Evolutionary conservation across 2,888 invertebrate genomes (phyloP).

Genomic region (Parnassius smintheus): DNA sequence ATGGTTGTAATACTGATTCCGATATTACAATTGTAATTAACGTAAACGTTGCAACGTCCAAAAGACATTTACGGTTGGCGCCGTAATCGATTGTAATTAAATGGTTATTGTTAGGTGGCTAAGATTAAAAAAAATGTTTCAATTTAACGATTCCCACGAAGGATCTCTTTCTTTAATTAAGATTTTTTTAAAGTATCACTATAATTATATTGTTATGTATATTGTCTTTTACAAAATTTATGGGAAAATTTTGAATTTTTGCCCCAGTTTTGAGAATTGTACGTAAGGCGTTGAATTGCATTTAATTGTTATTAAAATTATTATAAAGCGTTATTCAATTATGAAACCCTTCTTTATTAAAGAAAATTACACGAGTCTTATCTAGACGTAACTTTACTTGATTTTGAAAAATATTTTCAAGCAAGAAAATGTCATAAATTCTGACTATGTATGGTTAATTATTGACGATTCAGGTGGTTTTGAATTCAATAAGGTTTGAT

Average conservation of each 20-base stretch:
- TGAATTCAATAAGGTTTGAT: conserved; percentile 8
- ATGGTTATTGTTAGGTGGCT: conserved; percentile 13
- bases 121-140: conserved; percentile 29
- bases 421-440: too few relatives aligned
- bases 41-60: conserved; percentile 51
- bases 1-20: conserved; percentile 16
- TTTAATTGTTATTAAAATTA: conserved; percentile 40
- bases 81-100: conserved; percentile 15
- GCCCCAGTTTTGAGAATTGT: conserved; percentile 46
- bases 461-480: too few relatives aligned
- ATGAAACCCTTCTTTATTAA: conserved; percentile 13
- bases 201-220: conserved; percentile 35
- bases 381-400: too few relatives aligned
- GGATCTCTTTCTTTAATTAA: conserved; percentile 58
- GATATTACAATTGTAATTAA: conserved; percentile 44
- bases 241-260: conserved; percentile 60
- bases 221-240: conserved; percentile 44
- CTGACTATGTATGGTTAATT: too few relatives aligned
- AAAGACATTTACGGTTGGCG: conserved; percentile 41
- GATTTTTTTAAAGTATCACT: conserved; percentile 42
- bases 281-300: conserved; percentile 37
- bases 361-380: conserved; percentile 6
- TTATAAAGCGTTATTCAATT: conserved; percentile 23
- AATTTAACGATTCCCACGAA: conserved; percentile 43
- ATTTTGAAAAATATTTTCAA: too few relatives aligned